Conservation (phyloP, 2,113 vertebrate species). For the Lethenteron reissneri region DNA sequence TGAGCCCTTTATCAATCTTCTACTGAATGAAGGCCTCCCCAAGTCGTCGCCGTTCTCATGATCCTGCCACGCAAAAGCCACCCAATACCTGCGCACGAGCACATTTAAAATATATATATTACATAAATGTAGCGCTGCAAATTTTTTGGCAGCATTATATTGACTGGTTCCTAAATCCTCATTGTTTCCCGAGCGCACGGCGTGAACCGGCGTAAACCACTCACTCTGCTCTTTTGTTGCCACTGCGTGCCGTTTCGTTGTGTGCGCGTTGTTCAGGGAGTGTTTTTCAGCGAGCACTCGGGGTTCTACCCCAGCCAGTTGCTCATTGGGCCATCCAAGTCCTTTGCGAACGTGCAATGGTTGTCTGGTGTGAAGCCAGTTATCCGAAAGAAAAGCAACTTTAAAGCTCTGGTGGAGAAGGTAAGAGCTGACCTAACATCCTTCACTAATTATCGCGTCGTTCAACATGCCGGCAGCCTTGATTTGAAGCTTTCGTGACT, state of each 20-base stretch:
- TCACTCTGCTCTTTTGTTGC: too few species aligned
- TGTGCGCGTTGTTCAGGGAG: slow-evolving; percentile 30
- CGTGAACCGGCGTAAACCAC: too few species aligned
- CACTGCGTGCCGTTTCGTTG: not conserved
- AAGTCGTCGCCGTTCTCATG: too few species aligned
- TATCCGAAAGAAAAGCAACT: slow-evolving; percentile 92
- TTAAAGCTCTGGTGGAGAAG: slow-evolving; percentile 91
- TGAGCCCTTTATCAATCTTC: too few species aligned
- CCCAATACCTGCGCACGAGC: too few species aligned
- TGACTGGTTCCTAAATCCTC: too few species aligned
- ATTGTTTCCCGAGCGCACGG: too few species aligned
- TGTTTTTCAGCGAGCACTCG: slow-evolving; percentile 88
- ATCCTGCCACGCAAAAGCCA: too few species aligned
- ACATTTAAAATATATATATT: too few species aligned
- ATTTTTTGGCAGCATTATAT: too few species aligned
- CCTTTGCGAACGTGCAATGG: slow-evolving; percentile 92
- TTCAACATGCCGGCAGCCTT: not conserved
- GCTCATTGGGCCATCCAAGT: slow-evolving; percentile 79
- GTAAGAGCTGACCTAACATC: slow-evolving; percentile 20
- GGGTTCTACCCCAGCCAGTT: slow-evolving; percentile 97
- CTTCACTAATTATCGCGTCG: not conserved
- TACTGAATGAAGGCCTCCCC: too few species aligned
- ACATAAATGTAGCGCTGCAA: too few species aligned
- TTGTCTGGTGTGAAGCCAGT: slow-evolving; percentile 86
- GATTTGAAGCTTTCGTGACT: not conserved